Evolutionary conservation across 2,797 vertebrate genomes (phyloP).

Genomic region (Sternarchorhynchus goeldii): DNA sequence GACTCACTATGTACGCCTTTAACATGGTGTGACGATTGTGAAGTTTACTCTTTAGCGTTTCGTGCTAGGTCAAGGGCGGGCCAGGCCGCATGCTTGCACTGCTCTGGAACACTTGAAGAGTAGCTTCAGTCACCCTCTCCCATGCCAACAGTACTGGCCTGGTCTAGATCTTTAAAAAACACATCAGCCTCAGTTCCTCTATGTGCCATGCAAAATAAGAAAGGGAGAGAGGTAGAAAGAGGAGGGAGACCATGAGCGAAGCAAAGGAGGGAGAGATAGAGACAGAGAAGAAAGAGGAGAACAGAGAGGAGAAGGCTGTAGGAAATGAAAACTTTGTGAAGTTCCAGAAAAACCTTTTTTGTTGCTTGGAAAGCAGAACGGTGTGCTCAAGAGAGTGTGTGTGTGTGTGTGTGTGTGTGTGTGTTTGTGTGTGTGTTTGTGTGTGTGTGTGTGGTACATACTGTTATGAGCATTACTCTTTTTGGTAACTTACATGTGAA

Average conservation of each 20-base stretch:
- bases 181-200: neutral
- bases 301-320: neutral
- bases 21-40: too few relatives aligned
- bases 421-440: neutral
- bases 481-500: too few relatives aligned
- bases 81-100: too few relatives aligned
- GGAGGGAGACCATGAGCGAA: neutral
- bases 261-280: neutral
- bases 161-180: neutral
- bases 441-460: constrained; percentile 13
- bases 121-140: too few relatives aligned
- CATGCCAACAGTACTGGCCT: neutral
- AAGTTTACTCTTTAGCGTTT: neutral
- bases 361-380: constrained; percentile 15
- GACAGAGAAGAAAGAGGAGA: neutral
- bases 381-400: neutral
- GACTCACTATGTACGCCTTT: too few relatives aligned
- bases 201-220: constrained; percentile 3
- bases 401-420: constrained; percentile 13
- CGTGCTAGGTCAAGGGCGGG: neutral
- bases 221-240: neutral
- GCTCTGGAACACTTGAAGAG: too few relatives aligned
- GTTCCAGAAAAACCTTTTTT: constrained; percentile 4
- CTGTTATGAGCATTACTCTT: too few relatives aligned
- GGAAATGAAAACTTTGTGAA: constrained; percentile 19